These are phyloP conservation scores for Epinephelus fuscoguttatus DNA, from an alignment of 2,113 vertebrate species.

Conservation along the genomic window DNA sequence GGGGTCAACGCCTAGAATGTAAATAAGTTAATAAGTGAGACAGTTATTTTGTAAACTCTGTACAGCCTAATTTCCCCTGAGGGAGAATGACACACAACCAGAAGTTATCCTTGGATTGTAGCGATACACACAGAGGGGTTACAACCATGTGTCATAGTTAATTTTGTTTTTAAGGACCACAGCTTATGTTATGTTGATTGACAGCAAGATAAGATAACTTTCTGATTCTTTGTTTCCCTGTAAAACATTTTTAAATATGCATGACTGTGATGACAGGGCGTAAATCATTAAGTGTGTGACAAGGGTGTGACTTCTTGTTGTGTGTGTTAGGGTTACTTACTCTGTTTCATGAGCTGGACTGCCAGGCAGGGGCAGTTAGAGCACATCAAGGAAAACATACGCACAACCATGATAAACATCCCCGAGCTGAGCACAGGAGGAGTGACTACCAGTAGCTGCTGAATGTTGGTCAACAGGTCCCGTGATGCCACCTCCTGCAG, in stretches of 20 bases:
- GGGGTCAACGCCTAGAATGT: too few relatives aligned
- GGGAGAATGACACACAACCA: background rate
- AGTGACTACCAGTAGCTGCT: slow-evolving; percentile 97
- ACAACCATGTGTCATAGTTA: background rate
- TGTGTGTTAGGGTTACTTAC: slow-evolving; percentile 84
- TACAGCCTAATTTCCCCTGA: background rate
- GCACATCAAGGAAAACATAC: slow-evolving; percentile 99
- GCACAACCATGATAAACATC: slow-evolving; percentile 99
- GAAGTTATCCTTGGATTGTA: background rate
- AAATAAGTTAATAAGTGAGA: too few relatives aligned
- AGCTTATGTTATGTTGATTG: background rate
- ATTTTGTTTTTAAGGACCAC: background rate
- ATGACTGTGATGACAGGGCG: background rate
- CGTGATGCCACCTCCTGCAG: slow-evolving; percentile 98
- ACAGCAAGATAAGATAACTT: background rate
- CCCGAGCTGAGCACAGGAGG: slow-evolving; percentile 98
- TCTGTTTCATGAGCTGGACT: slow-evolving; percentile 99
- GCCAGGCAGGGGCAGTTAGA: slow-evolving; percentile 97
- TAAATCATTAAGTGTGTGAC: background rate
- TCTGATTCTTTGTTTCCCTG: background rate
- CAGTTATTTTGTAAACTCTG: too few relatives aligned
- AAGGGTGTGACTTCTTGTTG: background rate
- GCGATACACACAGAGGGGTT: background rate
- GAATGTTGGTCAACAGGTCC: slow-evolving; percentile 97
- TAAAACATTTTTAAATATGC: background rate